These are phyloP conservation scores for Brachypteracias leptosomus DNA, from an alignment of 2,113 vertebrate species.

Conservation along the genomic window DNA sequence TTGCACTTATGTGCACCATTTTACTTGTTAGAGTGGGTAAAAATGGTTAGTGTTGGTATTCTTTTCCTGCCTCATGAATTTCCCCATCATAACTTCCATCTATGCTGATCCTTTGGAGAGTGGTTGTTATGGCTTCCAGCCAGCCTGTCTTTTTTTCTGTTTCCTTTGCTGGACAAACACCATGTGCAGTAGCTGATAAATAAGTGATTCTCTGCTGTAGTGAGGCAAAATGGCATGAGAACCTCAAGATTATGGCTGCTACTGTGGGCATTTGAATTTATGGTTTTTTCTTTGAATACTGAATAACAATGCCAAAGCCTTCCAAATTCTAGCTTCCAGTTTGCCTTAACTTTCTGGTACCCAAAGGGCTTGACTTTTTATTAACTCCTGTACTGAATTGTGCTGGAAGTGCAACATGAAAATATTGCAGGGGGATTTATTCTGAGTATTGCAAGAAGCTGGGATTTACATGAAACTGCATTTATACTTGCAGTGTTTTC, in stretches of 20 bases:
- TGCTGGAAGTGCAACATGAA: background rate
- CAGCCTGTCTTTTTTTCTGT: background rate
- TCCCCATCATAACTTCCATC: background rate
- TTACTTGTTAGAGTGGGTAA: background rate
- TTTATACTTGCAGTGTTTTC: background rate
- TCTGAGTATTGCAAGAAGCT: background rate
- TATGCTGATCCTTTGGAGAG: background rate
- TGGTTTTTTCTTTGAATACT: background rate
- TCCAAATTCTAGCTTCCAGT: background rate
- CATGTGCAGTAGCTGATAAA: background rate
- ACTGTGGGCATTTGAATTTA: background rate
- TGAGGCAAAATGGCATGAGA: background rate
- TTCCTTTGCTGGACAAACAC: background rate
- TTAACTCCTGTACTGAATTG: background rate
- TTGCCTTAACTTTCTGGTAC: background rate
- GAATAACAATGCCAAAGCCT: background rate
- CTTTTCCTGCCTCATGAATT: background rate
- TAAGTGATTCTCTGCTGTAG: background rate
- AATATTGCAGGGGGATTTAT: background rate
- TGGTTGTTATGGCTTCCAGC: background rate
- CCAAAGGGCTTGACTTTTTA: background rate
- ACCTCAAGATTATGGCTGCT: background rate
- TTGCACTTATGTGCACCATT: fast-evolving
- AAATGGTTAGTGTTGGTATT: background rate
- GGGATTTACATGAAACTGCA: background rate